Conservation (phyloP, 2,797 vertebrate genomes). For the Heteromormyrus szaboi region DNA sequence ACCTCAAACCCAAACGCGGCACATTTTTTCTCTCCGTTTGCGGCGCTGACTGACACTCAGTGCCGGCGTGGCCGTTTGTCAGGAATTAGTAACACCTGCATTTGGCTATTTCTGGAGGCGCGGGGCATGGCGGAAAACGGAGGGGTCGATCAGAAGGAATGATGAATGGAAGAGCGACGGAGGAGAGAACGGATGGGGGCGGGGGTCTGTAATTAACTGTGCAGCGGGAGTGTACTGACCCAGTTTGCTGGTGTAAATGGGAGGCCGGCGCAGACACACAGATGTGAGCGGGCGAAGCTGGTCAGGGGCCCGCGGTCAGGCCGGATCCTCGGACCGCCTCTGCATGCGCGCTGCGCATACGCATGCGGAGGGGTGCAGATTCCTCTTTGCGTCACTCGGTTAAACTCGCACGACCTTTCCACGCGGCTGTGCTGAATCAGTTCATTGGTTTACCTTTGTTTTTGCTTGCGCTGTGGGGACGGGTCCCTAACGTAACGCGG, state of each 20-base stretch:
- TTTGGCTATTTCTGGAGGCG: not conserved
- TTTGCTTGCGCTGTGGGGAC: not conserved
- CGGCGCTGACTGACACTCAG: not conserved
- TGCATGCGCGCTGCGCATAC: not conserved
- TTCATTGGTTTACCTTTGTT: not conserved
- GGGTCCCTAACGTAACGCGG: not conserved
- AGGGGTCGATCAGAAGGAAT: not conserved
- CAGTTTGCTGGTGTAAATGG: not conserved
- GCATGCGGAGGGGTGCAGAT: not conserved
- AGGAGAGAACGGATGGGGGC: not conserved
- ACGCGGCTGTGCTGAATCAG: not conserved
- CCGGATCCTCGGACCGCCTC: not conserved
- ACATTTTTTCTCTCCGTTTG: not conserved
- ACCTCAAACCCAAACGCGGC: not conserved
- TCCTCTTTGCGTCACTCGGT: not conserved
- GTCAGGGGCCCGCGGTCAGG: not conserved
- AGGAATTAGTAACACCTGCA: not conserved
- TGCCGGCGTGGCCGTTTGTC: not conserved
- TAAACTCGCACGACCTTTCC: not conserved
- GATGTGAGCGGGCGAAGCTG: not conserved
- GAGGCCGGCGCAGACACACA: not conserved
- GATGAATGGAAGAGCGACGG: not conserved
- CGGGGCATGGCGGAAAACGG: not conserved
- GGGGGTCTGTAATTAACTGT: slow-evolving; percentile 16
- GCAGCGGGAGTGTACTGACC: not conserved